Evolutionary conservation across 2,797 vertebrate species (phyloP).

Genomic region (Distichodus sexfasciatus): DNA sequence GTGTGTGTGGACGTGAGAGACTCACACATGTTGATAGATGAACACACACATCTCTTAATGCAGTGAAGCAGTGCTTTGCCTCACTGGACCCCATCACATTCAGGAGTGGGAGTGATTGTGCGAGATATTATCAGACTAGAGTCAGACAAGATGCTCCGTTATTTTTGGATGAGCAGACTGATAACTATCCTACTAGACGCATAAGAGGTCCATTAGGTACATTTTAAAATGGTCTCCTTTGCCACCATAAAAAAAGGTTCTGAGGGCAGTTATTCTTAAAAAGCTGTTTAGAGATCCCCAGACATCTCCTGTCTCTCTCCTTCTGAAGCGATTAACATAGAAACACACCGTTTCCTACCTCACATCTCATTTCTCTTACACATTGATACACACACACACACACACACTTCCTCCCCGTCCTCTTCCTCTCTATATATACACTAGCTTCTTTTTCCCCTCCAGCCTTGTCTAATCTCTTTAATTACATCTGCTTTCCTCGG

Average conservation of each 20-base stretch:
- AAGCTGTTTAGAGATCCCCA: not conserved
- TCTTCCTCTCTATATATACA: constrained; percentile 31
- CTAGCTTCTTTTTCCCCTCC: constrained; percentile 43
- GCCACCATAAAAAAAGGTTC: not conserved
- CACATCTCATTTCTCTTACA: not conserved
- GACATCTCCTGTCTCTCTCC: not conserved
- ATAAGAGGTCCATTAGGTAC: too few species aligned
- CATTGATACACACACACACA: not conserved
- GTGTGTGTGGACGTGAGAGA: constrained; percentile 2
- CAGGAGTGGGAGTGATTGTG: constrained; percentile 43
- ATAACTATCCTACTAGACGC: too few species aligned
- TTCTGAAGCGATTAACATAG: not conserved
- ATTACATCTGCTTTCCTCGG: constrained; percentile 74
- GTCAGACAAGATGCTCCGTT: constrained; percentile 47
- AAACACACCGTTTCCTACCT: constrained; percentile 23
- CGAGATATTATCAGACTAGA: constrained; percentile 46
- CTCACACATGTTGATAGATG: constrained; percentile 44
- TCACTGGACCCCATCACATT: constrained; percentile 38
- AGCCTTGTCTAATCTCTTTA: constrained; percentile 73
- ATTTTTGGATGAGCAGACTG: too few species aligned
- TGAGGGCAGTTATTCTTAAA: not conserved
- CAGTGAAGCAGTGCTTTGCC: constrained; percentile 45
- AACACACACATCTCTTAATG: constrained; percentile 49
- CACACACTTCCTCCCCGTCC: constrained; percentile 24
- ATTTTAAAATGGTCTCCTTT: not conserved